phyloP scores from a whole-genome alignment of 1,140 invertebrate genomes.

The Eriosoma lanigerum region DNA sequence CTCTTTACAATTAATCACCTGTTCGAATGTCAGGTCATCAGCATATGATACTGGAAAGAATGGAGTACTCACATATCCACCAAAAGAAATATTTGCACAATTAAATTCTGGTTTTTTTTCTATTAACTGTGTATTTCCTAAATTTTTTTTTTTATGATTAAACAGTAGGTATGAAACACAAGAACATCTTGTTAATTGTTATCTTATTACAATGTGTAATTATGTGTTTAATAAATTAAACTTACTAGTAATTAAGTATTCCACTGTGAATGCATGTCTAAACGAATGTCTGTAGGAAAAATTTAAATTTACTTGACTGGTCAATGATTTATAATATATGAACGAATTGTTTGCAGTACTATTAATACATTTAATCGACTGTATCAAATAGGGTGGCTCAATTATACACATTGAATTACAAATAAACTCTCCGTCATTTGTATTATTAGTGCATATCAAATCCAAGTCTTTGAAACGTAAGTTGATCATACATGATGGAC shows the following conservation, averaged over 20 bases:
- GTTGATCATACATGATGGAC: conserved; percentile 70
- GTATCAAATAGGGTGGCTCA: conserved; percentile 2
- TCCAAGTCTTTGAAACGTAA: conserved; percentile 63
- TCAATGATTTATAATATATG: conserved; percentile 5
- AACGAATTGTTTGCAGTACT: not conserved
- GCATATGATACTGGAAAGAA: conserved; percentile 73
- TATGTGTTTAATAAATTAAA: not conserved
- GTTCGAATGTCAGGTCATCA: conserved; percentile 69
- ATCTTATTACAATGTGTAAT: no score
- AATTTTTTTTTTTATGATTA: no score
- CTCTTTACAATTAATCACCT: conserved; percentile 64
- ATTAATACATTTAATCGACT: conserved; percentile 16
- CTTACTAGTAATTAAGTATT: conserved; percentile 38
- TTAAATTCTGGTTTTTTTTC: conserved; percentile 31
- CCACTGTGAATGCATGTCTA: not conserved
- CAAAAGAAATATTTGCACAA: conserved; percentile 56
- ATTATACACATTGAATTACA: conserved; percentile 34
- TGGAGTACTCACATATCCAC: conserved; percentile 65
- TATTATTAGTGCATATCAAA: conserved; percentile 55
- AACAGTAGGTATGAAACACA: no score
- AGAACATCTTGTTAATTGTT: no score
- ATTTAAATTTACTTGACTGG: conserved; percentile 28
- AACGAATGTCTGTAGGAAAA: not conserved
- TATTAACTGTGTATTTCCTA: conserved; percentile 23
- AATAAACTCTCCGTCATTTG: not conserved